These are phyloP conservation scores for Globodera rostochiensis DNA, from an alignment of 1,140 invertebrate genomes.

Conservation along the genomic window DNA sequence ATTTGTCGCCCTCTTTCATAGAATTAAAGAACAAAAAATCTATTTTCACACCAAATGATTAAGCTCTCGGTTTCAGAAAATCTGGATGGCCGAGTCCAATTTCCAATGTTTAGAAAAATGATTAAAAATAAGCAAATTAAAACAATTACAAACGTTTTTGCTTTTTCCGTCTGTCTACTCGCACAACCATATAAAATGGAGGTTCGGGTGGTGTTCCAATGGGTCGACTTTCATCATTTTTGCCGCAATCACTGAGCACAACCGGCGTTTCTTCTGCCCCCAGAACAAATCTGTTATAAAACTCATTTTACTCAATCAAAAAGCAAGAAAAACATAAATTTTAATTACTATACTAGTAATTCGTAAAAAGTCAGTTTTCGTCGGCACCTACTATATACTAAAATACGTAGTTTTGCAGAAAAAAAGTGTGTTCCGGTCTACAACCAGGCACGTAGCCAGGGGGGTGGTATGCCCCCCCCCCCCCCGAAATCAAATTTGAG, in stretches of 20 bases:
- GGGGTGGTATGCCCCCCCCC: too few species aligned
- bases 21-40: too few species aligned
- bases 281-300: conserved; percentile 19
- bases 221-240: conserved; percentile 6
- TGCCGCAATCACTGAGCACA: background rate
- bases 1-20: too few species aligned
- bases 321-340: background rate
- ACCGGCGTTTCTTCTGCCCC: conserved; percentile 26
- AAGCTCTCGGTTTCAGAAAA: too few species aligned
- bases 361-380: background rate
- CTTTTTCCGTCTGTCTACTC: conserved; percentile 54
- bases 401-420: background rate
- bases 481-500: too few species aligned
- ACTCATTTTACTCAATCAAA: background rate
- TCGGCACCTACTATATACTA: background rate
- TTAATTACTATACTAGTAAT: background rate
- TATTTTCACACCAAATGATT: too few species aligned
- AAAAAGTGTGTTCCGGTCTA: too few species aligned
- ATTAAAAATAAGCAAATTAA: too few species aligned
- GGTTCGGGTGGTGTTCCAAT: conserved; percentile 57
- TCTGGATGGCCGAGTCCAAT: too few species aligned
- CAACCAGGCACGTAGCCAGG: too few species aligned
- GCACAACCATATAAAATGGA: conserved; percentile 62
- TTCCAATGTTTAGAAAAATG: too few species aligned
- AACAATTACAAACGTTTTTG: conserved; percentile 15